A percentile compares a stretch with the other conserved stretches of the same genome.
Evolutionary conservation across 2,888 invertebrate species (phyloP).

Genomic region (Euzophera pinguis): DNA sequence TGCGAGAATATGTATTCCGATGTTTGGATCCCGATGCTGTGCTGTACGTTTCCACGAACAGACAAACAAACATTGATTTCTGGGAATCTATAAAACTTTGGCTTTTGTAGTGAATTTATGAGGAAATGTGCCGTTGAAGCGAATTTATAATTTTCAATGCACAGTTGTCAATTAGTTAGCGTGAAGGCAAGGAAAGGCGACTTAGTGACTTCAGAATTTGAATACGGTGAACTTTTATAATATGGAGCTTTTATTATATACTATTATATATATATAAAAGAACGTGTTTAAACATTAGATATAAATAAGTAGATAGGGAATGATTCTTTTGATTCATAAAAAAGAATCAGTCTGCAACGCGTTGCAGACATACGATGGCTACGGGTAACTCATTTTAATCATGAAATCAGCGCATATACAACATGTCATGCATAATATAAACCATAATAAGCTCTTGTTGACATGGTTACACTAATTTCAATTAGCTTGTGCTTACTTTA

Average conservation of each 20-base stretch:
- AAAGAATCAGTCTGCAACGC: no score
- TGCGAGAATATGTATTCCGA: constrained; percentile 7
- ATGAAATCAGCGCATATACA: not conserved
- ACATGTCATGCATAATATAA: not conserved
- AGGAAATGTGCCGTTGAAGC: not conserved
- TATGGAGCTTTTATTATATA: no score
- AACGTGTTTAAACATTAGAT: no score
- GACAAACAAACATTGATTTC: constrained; percentile 9
- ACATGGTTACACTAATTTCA: not conserved
- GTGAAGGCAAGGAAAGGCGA: not conserved
- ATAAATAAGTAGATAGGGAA: no score
- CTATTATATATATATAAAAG: no score
- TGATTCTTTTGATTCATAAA: no score
- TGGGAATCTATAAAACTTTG: constrained; percentile 2
- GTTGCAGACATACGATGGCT: no score
- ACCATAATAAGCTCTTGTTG: not conserved
- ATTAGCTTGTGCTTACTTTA: constrained; percentile 5
- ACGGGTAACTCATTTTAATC: no score
- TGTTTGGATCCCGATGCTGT: constrained; percentile 3
- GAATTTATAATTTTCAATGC: not conserved
- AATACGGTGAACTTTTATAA: no score
- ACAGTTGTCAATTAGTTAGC: not conserved
- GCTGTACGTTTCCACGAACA: constrained; percentile 1
- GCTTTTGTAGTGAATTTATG: not conserved
- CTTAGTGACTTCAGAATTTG: not conserved